Conservation (phyloP, 1,140 invertebrate genomes). For the Drosophila gunungcola region DNA sequence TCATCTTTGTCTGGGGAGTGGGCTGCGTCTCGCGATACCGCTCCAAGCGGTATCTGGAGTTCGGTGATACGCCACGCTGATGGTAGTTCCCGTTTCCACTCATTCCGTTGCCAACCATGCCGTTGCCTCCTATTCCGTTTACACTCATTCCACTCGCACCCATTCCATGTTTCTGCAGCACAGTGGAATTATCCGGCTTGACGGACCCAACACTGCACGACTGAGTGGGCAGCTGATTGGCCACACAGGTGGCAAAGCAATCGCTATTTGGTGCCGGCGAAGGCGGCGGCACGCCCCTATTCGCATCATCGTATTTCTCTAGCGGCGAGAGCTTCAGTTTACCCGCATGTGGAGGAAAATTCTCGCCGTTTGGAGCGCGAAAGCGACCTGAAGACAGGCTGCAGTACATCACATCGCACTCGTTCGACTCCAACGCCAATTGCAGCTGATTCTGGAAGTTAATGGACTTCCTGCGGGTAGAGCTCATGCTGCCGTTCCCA, state of each 20-base stretch:
- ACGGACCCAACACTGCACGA: conserved; percentile 9
- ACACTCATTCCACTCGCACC: not conserved
- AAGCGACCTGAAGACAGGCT: conserved; percentile 53
- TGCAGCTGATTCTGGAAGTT: conserved; percentile 57
- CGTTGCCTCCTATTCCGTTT: conserved; percentile 6
- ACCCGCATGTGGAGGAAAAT: conserved; percentile 49
- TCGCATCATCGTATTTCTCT: conserved; percentile 66
- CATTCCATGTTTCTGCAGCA: conserved; percentile 34
- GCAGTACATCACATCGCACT: conserved; percentile 27
- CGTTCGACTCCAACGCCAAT: conserved; percentile 49
- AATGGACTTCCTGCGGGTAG: conserved; percentile 49
- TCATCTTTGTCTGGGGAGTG: conserved; percentile 51
- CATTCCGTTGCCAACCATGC: conserved; percentile 7
- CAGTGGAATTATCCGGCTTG: conserved; percentile 35
- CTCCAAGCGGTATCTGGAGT: conserved; percentile 60
- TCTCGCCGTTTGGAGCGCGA: conserved; percentile 68
- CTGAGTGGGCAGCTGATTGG: conserved; percentile 30
- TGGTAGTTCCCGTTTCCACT: conserved; percentile 16
- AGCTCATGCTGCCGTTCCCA: conserved; percentile 5
- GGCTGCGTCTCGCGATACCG: conserved; percentile 64
- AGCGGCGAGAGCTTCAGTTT: conserved; percentile 67
- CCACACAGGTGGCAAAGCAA: conserved; percentile 39
- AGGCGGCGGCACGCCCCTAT: conserved; percentile 70
- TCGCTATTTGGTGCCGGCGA: conserved; percentile 82
- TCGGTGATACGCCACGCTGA: conserved; percentile 67